Evolutionary conservation across 1,140 invertebrate genomes (phyloP).

Genomic region (Macrobrachium nipponense): DNA sequence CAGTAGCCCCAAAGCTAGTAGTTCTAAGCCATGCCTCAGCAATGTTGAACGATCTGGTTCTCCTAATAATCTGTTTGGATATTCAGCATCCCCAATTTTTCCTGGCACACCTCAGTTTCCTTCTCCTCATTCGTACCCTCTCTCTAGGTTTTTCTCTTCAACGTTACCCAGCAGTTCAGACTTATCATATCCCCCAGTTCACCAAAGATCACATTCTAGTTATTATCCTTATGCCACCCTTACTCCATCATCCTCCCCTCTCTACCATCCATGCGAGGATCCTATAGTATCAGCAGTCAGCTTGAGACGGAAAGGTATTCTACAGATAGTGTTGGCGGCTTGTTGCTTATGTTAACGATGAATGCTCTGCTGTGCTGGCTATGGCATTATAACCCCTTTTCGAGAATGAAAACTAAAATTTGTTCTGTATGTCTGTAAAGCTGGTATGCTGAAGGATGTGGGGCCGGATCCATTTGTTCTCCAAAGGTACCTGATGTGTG

Average conservation of each 20-base stretch:
- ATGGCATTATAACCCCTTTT: constrained; percentile 2
- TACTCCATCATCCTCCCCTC: constrained; percentile 58
- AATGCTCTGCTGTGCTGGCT: constrained; percentile 23
- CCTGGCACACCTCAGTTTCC: constrained; percentile 38
- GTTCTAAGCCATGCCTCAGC: constrained; percentile 28
- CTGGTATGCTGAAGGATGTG: neutral
- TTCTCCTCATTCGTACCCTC: constrained; percentile 44
- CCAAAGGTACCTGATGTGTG: constrained; percentile 38
- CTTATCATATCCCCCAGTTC: constrained; percentile 39
- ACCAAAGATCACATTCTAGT: constrained; percentile 57
- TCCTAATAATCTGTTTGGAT: constrained; percentile 16
- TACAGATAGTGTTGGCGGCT: constrained; percentile 54
- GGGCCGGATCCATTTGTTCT: neutral
- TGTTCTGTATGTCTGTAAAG: constrained; percentile 2
- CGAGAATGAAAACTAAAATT: constrained; percentile 2
- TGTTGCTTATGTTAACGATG: constrained; percentile 50
- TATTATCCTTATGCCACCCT: constrained; percentile 52
- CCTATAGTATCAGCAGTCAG: constrained; percentile 62
- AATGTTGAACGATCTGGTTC: constrained; percentile 9
- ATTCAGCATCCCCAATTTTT: constrained; percentile 24
- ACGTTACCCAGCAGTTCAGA: constrained; percentile 30
- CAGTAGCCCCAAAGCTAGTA: constrained; percentile 37
- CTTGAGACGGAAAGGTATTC: constrained; percentile 63
- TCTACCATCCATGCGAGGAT: constrained; percentile 64
- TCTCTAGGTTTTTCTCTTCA: constrained; percentile 39